Base-by-base conservation (phyloP, 2,888 invertebrate species). In the Palloptera scutellata region DNA sequence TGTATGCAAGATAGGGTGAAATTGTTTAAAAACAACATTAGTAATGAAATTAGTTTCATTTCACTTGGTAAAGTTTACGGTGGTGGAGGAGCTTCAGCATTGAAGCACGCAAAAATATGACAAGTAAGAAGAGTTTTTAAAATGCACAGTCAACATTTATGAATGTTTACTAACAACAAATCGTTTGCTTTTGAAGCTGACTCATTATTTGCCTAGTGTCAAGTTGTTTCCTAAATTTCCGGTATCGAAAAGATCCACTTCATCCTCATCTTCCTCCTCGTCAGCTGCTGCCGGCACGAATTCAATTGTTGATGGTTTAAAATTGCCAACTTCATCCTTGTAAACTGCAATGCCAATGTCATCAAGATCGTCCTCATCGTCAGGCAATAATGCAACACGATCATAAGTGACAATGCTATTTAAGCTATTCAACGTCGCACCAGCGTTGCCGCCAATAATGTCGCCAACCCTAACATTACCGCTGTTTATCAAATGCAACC, bases 371-470 rank as follows among this genome's bases (percentile, higher is more conserved):
- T 43, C 53, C 15, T 43, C 43, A 15, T 54, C 60, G 10, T 64
- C 66, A 9, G 51, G 66, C 13, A 70, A 61, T 40, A 70, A 52
- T 4, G 70, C 70, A 5, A 70, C 67, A 19, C 70, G 67, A 59
- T 68, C 65, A 41, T 64, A 52, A 13, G 66, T 62, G 10, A 76
- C 73, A 45, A 71, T 71, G 6, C 30, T 30, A 30, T 30, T 30
- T 30, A 30, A 30, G 6, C 30, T 6, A 6, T 74, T 72, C 1
- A 73, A 41, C n/a, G 41, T 53, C 9, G 74, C 45, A n/a, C 66
- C 72, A 0, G 64, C 75, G 13, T 69, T 72, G 1, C 75, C 70
- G 1, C 54, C 64, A 1, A 73, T 40, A 3, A 72, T 72, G 19
- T n/a, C 3, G 4, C 19, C 4, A 19, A 45, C 40, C 10, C 45